Evolutionary conservation across 2,797 vertebrate genomes (phyloP).

Genomic region (Uromys caudimaculatus): DNA sequence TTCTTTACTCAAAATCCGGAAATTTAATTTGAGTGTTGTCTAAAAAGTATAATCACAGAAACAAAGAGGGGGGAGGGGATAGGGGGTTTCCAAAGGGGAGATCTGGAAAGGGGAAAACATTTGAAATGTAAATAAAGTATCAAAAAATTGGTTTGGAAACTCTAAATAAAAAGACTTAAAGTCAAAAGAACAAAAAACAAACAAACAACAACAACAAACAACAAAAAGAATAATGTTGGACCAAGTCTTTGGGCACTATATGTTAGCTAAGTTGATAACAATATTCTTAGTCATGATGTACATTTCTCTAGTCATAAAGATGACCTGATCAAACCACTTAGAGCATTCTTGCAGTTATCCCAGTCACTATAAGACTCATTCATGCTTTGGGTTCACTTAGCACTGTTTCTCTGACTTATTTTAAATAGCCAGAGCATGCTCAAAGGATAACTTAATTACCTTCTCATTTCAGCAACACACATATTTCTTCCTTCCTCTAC

Average conservation of each 20-base stretch:
- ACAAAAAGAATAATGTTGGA: background rate
- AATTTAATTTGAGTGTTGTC: background rate
- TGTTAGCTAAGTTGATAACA: background rate
- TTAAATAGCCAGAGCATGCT: constrained; percentile 59
- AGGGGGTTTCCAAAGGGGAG: no score
- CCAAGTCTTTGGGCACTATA: background rate
- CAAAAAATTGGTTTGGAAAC: no score
- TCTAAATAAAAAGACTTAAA: no score
- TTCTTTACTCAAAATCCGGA: background rate
- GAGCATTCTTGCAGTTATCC: constrained; percentile 57
- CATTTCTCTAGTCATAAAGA: constrained; percentile 39
- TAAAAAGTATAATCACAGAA: background rate
- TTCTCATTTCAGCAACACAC: constrained; percentile 72
- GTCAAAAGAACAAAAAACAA: no score
- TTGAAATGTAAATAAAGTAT: no score
- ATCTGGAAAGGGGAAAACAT: no score
- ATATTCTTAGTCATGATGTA: background rate
- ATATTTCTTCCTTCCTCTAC: constrained; percentile 75
- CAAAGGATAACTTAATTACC: constrained; percentile 76
- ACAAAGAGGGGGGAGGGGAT: background rate
- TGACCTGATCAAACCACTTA: constrained; percentile 54
- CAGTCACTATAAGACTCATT: constrained; percentile 69
- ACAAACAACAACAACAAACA: no score
- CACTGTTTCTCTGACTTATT: constrained; percentile 72
- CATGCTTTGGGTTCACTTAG: constrained; percentile 63